Base-by-base conservation (phyloP, 2,888 invertebrate genomes). In the Ichneumon xanthorius region DNA sequence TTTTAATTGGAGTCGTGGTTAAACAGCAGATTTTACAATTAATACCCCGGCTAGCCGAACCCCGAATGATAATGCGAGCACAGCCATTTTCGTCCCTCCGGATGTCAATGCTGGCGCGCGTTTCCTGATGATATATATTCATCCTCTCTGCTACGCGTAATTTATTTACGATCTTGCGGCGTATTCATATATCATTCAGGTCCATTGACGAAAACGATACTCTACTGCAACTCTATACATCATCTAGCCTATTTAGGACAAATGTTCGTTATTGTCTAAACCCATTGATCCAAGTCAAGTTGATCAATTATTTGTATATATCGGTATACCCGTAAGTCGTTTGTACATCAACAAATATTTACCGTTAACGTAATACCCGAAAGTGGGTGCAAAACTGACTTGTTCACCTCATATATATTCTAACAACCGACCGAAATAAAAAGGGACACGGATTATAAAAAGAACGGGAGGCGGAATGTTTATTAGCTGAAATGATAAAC, bases 61-160 rank as follows among this genome's bases (percentile, higher is more conserved):
- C 63, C 30, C 48, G 79, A 72, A 82, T 82, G 72, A 63, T 84
- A 86, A 86, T 84, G 81, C 75, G 45, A 37, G 26, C 37, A n/a
- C 61, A 61, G 70, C 50, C 45, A 6, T 37, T 63, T 19, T 30
- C 19, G 33, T 19, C 48, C n/a, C 50, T 7, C 33, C 14, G 33
- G 16, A 2, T 30, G 63, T 75, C 71, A 53, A 22, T 48, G 30
- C 37, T n/a, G 7, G n/a, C 45, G 40, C 37, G 53, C 40, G 77
- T 77, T 83, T 73, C 81, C 67, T 71, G 78, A 50, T 40, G 77
- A 87, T 88, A 87, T 87, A 88, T 88, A 87, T 87, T 86, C 82
- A 87, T 87, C 80, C 78, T 40, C 63, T 75, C 63, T 78, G 53
- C 86, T 78, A 79, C 84, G 80, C 84, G 68, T 80, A 84, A 88